These are phyloP conservation scores for Archivesica marissinica DNA, from an alignment of 1,140 invertebrate genomes.

Conservation along the genomic window DNA sequence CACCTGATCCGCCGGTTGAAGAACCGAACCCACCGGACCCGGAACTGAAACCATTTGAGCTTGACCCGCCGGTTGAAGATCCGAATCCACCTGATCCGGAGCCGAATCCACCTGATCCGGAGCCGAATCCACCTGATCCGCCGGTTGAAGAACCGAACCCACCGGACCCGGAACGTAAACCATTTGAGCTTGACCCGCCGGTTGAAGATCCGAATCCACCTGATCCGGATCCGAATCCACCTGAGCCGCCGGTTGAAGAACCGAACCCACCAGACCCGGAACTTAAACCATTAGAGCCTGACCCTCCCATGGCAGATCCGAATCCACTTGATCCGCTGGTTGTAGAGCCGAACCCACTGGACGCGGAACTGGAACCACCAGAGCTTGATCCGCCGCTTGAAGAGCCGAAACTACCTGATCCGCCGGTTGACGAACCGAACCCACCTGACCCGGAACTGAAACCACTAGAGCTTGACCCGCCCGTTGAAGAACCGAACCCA, in stretches of 20 bases:
- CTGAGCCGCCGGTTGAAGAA: too few species aligned
- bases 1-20: not conserved
- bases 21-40: too few species aligned
- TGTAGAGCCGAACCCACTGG: not conserved
- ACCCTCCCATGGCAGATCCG: not conserved
- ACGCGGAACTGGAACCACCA: not conserved
- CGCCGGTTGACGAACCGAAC: not conserved
- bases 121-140: slow-evolving; percentile 3
- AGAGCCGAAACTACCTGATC: not conserved
- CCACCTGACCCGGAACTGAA: not conserved
- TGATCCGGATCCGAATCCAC: not conserved
- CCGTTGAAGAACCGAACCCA: not conserved
- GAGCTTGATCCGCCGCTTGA: not conserved
- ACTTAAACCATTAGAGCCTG: not conserved
- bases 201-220: not conserved
- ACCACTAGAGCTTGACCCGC: not conserved
- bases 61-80: not conserved
- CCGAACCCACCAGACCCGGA: not conserved
- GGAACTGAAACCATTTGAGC: not conserved
- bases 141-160: too few species aligned
- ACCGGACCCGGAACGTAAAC: not conserved
- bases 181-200: not conserved
- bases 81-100: too few species aligned
- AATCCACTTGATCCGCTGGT: not conserved
- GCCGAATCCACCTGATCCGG: not conserved